Evolutionary conservation across 2,113 vertebrate genomes (phyloP).

Genomic region (Aspidoscelis tigris): DNA sequence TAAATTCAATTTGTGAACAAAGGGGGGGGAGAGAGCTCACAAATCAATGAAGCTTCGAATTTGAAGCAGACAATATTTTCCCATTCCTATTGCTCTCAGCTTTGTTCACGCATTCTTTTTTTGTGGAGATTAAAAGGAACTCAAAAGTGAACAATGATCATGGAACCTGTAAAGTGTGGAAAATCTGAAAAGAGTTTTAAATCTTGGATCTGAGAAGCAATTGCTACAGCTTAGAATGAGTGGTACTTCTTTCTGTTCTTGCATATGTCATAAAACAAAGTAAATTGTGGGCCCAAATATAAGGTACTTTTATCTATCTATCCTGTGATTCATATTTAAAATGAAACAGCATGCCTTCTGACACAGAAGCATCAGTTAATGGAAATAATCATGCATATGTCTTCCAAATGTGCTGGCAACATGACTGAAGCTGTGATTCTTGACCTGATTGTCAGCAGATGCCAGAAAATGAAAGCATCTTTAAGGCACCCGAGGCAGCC

Average conservation of each 20-base stretch:
- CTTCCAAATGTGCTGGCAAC: slow-evolving; percentile 5
- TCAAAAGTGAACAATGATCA: background rate
- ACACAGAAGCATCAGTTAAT: slow-evolving; percentile 18
- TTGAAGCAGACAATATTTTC: too few species aligned
- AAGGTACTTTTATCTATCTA: slow-evolving; percentile 11
- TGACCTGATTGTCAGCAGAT: background rate
- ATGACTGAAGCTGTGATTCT: slow-evolving; percentile 23
- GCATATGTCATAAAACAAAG: background rate
- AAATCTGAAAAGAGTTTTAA: background rate
- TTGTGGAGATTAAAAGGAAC: background rate
- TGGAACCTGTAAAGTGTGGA: background rate
- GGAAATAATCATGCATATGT: slow-evolving; percentile 4
- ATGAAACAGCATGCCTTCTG: slow-evolving; percentile 9
- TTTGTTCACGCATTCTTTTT: background rate
- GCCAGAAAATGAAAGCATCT: background rate
- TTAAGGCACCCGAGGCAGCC: too few species aligned
- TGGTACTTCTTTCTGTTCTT: background rate
- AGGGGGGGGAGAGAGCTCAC: too few species aligned
- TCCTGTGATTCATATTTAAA: slow-evolving; percentile 10
- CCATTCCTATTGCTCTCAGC: too few species aligned
- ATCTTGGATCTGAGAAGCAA: background rate
- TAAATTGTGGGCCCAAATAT: background rate
- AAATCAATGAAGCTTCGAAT: too few species aligned
- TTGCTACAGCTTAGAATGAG: background rate
- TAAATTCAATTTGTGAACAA: too few species aligned